Conservation (phyloP, 2,888 invertebrate species). For the Clitarchus hookeri region DNA sequence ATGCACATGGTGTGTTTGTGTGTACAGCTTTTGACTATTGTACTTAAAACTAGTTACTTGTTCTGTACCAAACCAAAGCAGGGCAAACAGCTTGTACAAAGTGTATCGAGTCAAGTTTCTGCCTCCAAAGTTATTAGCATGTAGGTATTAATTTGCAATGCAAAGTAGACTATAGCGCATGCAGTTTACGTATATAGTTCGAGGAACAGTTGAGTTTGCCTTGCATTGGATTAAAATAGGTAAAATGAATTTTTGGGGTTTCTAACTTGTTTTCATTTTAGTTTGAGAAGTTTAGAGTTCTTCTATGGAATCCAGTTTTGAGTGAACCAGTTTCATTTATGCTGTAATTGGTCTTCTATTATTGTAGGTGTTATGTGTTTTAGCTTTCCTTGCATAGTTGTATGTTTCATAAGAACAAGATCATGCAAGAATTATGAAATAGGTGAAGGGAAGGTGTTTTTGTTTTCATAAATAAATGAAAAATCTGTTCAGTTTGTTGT, state of each 20-base stretch:
- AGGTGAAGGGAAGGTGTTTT: constrained; percentile 14
- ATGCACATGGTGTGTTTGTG: constrained; percentile 27
- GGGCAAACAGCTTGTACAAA: constrained; percentile 27
- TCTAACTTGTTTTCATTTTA: constrained; percentile 31
- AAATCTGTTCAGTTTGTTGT: constrained; percentile 24
- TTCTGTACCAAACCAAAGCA: constrained; percentile 31
- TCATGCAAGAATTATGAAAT: not conserved
- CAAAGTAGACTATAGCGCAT: constrained; percentile 21
- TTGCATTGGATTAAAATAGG: constrained; percentile 35
- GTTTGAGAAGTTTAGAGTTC: constrained; percentile 33
- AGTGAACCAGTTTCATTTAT: not conserved
- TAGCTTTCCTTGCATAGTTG: constrained; percentile 8
- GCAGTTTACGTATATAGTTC: constrained; percentile 28
- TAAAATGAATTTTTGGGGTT: constrained; percentile 29
- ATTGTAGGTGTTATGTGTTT: constrained; percentile 32
- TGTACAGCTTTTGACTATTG: constrained; percentile 27
- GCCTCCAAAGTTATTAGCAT: constrained; percentile 27
- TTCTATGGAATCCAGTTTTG: not conserved
- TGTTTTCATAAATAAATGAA: not conserved
- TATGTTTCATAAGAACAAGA: not conserved
- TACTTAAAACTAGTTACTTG: constrained; percentile 18
- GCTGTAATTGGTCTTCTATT: constrained; percentile 30
- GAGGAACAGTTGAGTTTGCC: constrained; percentile 30
- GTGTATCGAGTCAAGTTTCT: not conserved
- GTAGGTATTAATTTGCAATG: constrained; percentile 19